Evolutionary conservation across 2,888 invertebrate species (phyloP).

Genomic region (Lasius fuliginosus): DNA sequence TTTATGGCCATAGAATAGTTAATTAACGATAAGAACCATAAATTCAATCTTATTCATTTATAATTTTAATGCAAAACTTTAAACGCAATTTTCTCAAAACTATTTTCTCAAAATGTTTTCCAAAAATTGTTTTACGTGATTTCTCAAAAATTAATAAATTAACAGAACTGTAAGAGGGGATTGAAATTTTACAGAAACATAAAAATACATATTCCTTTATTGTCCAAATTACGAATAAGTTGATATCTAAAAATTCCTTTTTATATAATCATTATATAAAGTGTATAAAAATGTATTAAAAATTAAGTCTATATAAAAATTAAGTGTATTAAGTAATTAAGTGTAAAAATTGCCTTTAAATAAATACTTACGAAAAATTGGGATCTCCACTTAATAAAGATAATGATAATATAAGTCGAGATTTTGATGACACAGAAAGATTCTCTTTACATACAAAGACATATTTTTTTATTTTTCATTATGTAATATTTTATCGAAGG

Average conservation of each 20-base stretch:
- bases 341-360: background rate
- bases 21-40: background rate
- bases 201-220: background rate
- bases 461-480: background rate
- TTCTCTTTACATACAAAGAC: background rate
- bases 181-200: background rate
- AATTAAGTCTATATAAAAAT: too few species aligned
- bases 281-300: background rate
- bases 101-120: background rate
- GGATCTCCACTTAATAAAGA: background rate
- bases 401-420: background rate
- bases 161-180: background rate
- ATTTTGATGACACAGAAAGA: background rate
- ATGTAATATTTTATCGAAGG: background rate
- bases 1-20: background rate
- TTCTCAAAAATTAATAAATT: background rate
- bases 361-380: background rate
- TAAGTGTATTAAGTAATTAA: too few species aligned
- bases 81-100: background rate
- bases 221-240: background rate
- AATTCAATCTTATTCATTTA: background rate
- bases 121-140: background rate
- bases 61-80: background rate
- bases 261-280: background rate
- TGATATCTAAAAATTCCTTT: background rate